Evolutionary conservation across 2,113 vertebrate genomes (phyloP), one percentile per base, ranked within the genome.

Genomic region (Coptodon rendalli): DNA sequence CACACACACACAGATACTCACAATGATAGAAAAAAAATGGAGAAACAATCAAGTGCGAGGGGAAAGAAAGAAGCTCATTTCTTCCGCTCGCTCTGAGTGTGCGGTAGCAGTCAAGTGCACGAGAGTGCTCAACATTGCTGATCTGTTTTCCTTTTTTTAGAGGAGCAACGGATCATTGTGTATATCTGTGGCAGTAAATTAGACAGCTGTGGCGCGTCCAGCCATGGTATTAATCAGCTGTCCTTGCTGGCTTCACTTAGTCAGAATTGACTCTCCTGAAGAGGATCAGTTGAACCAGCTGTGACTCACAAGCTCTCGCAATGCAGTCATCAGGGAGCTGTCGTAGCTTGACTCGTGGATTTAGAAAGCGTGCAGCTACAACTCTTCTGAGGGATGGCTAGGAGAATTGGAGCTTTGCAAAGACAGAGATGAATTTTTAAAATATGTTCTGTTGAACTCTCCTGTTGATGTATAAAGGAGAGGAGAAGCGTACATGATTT

Each of bases 201-300:
- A 91, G 66, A 66, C 80, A 48, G 82, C 84, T 87, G 90, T 29
- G 36, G n/a, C 8, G 19, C 27, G 29, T 76, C 85, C 87, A 80
- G 89, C 61, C 5, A 19, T 84, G 83, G 85, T 79, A 81, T 90
- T 91, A 87, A 93, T 94, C 90, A 91, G 88, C 73, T 80, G 84
- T 78, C 81, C 82, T 13, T 56, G 57, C 86, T 86, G 85, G 87
- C 90, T 61, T 85, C 82, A 81, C 83, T 43, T 61, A 87, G 27
- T 91, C 89, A 36, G 73, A 85, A 92, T 82, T 81, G 86, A 94
- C 89, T 86, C 86, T 85, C 83, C 89, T 91, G 80, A 45, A 52
- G 80, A 68, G 78, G 87, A 89, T 90, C 86, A 91, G 68, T 90
- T 40, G 86, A 91, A 86, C 83, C 86, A 89, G 91, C 91, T 52